phyloP scores from a whole-genome alignment of 2,113 vertebrate species.

The zebrafish (Danio rerio) region GRCz12tu NC_133187.1:7896501-7897000 shows the following conservation, averaged over 20 bases:
- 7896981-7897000: too few relatives aligned
- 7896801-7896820: neutral
- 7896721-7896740: neutral
- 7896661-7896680: constrained; percentile 25
- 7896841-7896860: too few relatives aligned
- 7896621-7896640: constrained; percentile 28
- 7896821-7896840: neutral
- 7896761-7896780: neutral
- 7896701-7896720: constrained; percentile 24
- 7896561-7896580: constrained; percentile 53
- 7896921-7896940: too few relatives aligned
- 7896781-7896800: neutral
- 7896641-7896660: constrained; percentile 13
- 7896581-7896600: constrained; percentile 44
- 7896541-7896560: constrained; percentile 32
- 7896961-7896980: too few relatives aligned
- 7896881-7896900: too few relatives aligned
- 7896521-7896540: constrained; percentile 51
- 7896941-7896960: too few relatives aligned
- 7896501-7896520: constrained; percentile 4
- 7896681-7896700: constrained; percentile 34
- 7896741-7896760: constrained; percentile 1
- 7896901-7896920: too few relatives aligned
- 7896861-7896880: too few relatives aligned
- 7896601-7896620: constrained; percentile 24